Evolutionary conservation across 1,140 invertebrate species (phyloP).

Genomic region (Nasonia vitripennis): DNA sequence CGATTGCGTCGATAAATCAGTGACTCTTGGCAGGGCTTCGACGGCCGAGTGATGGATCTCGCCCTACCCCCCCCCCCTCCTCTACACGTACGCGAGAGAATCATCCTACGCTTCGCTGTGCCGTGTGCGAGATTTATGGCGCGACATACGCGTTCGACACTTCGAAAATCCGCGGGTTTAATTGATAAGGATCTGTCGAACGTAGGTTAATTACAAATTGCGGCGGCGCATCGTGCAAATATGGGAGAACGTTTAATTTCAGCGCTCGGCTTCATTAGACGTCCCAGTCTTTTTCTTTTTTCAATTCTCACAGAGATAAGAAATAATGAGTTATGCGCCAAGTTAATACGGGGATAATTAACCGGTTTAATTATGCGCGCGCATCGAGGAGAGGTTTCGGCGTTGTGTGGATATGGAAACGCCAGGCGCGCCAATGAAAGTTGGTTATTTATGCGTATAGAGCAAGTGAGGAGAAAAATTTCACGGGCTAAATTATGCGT

Average conservation of each 20-base stretch:
- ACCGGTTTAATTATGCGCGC: constrained; percentile 11
- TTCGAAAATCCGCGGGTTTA: not conserved
- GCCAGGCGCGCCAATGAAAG: not conserved
- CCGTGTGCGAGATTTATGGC: not conserved
- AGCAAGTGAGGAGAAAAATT: not conserved
- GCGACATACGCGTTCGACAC: not conserved
- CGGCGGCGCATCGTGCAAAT: not conserved
- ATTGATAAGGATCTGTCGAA: constrained; percentile 9
- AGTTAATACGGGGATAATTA: constrained; percentile 13
- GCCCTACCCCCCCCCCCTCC: not conserved
- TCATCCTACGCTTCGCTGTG: not conserved
- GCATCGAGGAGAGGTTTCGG: not conserved
- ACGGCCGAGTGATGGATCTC: constrained; percentile 1
- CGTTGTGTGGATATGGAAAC: not conserved
- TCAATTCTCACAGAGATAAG: not conserved
- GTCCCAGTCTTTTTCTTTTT: not conserved
- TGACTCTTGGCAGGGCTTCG: not conserved
- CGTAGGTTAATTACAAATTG: constrained; percentile 7
- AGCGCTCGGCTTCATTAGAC: not conserved
- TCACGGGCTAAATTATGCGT: constrained; percentile 1
- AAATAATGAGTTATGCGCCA: constrained; percentile 12
- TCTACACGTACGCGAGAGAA: not conserved
- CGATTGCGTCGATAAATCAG: constrained; percentile 33
- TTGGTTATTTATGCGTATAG: not conserved
- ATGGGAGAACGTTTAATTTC: not conserved